These are phyloP conservation scores for Acipenser oxyrinchus DNA, from an alignment of 2,797 vertebrate species.

Conservation along the genomic window DNA sequence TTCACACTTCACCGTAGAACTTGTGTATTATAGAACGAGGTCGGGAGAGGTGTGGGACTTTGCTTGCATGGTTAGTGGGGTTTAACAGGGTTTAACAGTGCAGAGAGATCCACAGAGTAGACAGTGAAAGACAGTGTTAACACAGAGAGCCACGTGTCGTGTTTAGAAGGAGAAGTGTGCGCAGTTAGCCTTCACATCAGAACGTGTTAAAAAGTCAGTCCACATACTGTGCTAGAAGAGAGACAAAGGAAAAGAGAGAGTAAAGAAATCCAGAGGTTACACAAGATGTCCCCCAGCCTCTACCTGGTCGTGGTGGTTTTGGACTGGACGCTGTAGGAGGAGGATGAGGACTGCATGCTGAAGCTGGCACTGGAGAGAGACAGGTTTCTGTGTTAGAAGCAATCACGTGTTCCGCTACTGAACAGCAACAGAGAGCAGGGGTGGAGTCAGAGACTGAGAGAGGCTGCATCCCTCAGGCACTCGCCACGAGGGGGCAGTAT, in stretches of 20 bases:
- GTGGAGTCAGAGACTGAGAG: no score
- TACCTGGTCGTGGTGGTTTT: conserved; percentile 41
- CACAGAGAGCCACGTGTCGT: conserved; percentile 26
- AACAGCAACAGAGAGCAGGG: no score
- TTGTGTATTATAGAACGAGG: no score
- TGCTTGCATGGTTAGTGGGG: conserved; percentile 26
- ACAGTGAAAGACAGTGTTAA: conserved; percentile 30
- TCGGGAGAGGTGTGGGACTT: not conserved
- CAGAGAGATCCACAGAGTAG: conserved; percentile 21
- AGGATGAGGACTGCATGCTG: conserved; percentile 57
- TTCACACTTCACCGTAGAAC: no score
- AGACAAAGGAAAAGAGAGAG: conserved; percentile 3
- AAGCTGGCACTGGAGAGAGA: conserved; percentile 57
- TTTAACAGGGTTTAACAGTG: conserved; percentile 15
- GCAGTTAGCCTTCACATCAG: no score
- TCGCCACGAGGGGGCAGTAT: no score
- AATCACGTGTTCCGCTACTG: not conserved
- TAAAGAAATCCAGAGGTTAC: not conserved
- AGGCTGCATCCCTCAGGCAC: no score
- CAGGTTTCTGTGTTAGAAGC: conserved; percentile 21
- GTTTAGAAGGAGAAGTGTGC: not conserved
- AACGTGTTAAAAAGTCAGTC: not conserved
- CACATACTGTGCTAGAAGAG: conserved; percentile 22
- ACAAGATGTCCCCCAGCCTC: conserved; percentile 6
- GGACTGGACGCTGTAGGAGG: conserved; percentile 57